phyloP scores from a whole-genome alignment of 2,113 vertebrate genomes.

The Pangasianodon gigas region DNA sequence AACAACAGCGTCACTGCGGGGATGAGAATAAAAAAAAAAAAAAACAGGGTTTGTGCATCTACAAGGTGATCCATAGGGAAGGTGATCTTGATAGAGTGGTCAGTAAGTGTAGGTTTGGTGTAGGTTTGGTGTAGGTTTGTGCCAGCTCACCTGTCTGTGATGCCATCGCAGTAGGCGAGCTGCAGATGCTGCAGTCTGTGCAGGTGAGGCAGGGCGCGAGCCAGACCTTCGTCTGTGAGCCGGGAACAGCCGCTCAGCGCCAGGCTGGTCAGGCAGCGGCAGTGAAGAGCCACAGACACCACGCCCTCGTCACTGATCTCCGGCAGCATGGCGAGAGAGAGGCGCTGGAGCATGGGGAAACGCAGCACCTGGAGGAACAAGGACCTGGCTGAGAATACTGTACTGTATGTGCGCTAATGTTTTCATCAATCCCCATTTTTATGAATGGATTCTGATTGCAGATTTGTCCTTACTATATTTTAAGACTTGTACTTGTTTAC shows the following conservation, averaged over 20 bases:
- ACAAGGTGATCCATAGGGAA: too few species aligned
- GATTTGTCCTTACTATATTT: background rate
- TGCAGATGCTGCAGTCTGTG: conserved; percentile 78
- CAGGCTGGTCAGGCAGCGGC: conserved; percentile 77
- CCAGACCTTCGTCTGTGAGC: conserved; percentile 76
- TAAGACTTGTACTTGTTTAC: background rate
- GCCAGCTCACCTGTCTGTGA: conserved; percentile 76
- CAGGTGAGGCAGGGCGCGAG: conserved; percentile 67
- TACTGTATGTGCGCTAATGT: background rate
- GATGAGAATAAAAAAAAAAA: background rate
- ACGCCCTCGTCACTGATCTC: conserved; percentile 77
- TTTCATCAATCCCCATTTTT: background rate
- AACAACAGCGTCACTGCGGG: too few species aligned
- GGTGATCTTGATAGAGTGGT: background rate
- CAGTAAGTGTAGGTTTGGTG: background rate
- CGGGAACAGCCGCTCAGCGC: conserved; percentile 74
- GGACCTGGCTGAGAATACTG: background rate
- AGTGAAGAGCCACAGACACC: conserved; percentile 72
- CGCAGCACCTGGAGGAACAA: conserved; percentile 66
- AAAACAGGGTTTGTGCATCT: too few species aligned
- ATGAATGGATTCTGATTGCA: background rate
- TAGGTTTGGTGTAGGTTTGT: background rate
- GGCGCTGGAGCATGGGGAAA: conserved; percentile 72
- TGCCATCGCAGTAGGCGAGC: conserved; percentile 76
- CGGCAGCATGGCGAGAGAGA: conserved; percentile 78